Evolutionary conservation across 2,113 vertebrate species (phyloP).

Genomic region (Anolis carolinensis): DNA sequence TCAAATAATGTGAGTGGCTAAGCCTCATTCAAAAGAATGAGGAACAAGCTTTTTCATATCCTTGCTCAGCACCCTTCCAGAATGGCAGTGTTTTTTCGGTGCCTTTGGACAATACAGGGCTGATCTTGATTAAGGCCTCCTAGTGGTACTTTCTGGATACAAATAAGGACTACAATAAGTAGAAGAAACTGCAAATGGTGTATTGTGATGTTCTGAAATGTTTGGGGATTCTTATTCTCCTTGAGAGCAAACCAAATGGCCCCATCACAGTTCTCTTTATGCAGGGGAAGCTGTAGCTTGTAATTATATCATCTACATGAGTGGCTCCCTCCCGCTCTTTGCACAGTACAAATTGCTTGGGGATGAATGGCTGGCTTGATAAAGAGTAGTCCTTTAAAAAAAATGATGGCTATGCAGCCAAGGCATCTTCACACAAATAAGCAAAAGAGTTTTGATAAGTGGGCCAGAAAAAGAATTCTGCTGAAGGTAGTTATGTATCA

Average conservation of each 20-base stretch:
- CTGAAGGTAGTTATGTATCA: neutral
- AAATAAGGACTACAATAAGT: slow-evolving; percentile 8
- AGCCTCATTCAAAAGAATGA: neutral
- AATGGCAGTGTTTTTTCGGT: neutral
- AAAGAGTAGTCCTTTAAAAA: neutral
- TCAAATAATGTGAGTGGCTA: neutral
- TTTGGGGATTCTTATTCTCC: slow-evolving; percentile 2
- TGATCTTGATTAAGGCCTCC: neutral
- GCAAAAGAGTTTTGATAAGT: neutral
- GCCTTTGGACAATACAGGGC: neutral
- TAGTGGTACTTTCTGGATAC: neutral
- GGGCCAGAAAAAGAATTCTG: neutral
- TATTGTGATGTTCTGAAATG: neutral
- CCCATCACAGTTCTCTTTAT: slow-evolving; percentile 15
- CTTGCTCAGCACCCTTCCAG: neutral
- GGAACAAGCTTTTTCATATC: neutral
- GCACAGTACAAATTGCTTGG: slow-evolving; percentile 2
- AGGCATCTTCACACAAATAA: neutral
- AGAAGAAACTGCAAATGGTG: neutral
- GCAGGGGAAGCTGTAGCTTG: neutral
- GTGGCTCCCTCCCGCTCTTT: neutral
- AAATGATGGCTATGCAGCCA: neutral
- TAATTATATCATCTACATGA: slow-evolving; percentile 20
- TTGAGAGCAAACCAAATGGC: neutral
- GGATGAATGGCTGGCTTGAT: slow-evolving; percentile 3